Evolutionary conservation across 2,888 invertebrate genomes (phyloP), one percentile per base, ranked within the genome.

Genomic region (Pyrocoelia pectoralis): DNA sequence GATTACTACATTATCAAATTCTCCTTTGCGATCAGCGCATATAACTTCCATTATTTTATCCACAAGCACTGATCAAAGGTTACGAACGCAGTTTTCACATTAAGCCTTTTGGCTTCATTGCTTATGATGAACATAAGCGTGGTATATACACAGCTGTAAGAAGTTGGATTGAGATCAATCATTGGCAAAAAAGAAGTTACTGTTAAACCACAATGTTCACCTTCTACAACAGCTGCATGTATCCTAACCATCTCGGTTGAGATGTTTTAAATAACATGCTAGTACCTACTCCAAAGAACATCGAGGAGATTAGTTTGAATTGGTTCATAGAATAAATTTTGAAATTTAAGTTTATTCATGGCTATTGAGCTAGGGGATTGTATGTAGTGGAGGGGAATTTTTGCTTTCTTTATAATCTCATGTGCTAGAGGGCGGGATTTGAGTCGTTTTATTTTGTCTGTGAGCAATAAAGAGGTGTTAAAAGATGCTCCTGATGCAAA

Each of bases 301-400:
- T 51, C 33, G 29, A 33, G 51, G 6, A 51, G 15, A 29, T 33
- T 33, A 29, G 14, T 51, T 51, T 51, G 49, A 28, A 49, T 24
- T 19, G 49, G 24, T 19, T 49, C 28, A 29, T 14, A 51, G 9
- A 33, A 29, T 10, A 51, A 51, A 33, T 51, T 28, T 51, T 51
- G 15, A 51, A 51, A 51, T 51, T 51, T 51, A 9, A 51, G 29
- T 29, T 51, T 51, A 51, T 29, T 51, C 51, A 51, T 51, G 14
- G 33, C 33, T 29, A 15, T 33, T 33, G 29, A 28, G 29, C 14
- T 51, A 13, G 17, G 17, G 14, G 33, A 33, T 29, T 29, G 9
- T 33, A 51, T 51, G 51, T 13, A 51, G 33, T 51, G 51, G 33
- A 33, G 17, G 5, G 12, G 17, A 29, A 51, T 2, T 14, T 51